Base-by-base conservation (phyloP, 2,113 vertebrate species). In the Ictalurus punctatus region DNA sequence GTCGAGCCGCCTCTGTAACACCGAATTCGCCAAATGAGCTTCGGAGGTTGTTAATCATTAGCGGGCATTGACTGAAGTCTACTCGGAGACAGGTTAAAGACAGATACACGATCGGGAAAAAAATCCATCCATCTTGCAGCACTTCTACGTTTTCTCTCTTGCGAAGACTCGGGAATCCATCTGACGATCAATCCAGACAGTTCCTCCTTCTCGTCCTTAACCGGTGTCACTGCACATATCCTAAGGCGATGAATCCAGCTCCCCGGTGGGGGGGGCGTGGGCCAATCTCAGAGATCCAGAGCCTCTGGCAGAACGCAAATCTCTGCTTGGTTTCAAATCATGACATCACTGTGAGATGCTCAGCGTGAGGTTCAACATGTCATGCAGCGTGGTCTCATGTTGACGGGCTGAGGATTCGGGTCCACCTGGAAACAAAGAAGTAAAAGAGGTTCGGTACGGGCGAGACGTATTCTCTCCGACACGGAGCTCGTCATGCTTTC, bases 341-440 rank as follows among this genome's bases (percentile, higher is more conserved):
- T 92, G 90, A 9, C 91, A 88, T 91, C 89, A 92, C 67, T 65
- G 44, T 7, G 34, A 30, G 84, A 89, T 90, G 81, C 86, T 86
- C 90, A 83, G 85, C 23, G 83, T 85, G 87, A 71, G 0, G 90
- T 94, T 99, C 97, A 99, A 92, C 97, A 98, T 9, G 98, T 99
- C 98, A 98, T 97, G 95, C 97, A 98, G 93, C 97, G 97, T 0
- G 95, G 97, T 88, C 97, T 95, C 87, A 95, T 95, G 91, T 17
- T 92, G 21, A 93, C 58, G 0, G 94, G 86, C 2, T 95, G 84
- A 0, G 98, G 98, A 92, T 99, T 97, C 0, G 98, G 98, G 71
- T 99, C 98, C 69, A 98, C 94, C 98, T 99, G 74, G 4, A 69
- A 54, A 59, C 14, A 71, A 7, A 71, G 6, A 30, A 85, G 1